A percentile compares a stretch with the other conserved stretches of the same genome.
Evolutionary conservation across 2,113 vertebrate genomes (phyloP).

Genomic region (Ornithorhynchus anatinus): DNA sequence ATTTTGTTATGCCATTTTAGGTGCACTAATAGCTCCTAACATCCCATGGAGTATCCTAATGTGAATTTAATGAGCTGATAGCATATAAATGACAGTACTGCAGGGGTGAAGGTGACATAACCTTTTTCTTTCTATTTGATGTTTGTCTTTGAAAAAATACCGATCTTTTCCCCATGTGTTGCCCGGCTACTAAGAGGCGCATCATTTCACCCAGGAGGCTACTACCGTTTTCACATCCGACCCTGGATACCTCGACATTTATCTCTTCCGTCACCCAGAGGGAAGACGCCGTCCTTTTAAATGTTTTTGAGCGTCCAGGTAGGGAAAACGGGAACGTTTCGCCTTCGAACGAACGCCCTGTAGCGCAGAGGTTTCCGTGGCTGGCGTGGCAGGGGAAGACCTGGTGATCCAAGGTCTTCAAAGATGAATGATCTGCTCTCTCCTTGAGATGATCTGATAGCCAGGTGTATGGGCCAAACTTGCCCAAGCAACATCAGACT

Average conservation of each 20-base stretch:
- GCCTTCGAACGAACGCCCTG: conserved; percentile 13
- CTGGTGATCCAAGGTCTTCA: no score
- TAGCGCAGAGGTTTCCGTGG: neutral
- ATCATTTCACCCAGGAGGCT: conserved; percentile 64
- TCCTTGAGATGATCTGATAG: no score
- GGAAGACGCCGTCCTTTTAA: conserved; percentile 36
- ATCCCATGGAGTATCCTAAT: conserved; percentile 93
- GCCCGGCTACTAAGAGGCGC: conserved; percentile 63
- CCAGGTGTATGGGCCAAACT: no score
- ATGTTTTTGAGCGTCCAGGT: conserved; percentile 36
- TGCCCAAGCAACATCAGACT: no score
- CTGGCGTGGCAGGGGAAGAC: neutral
- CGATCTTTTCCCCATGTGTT: conserved; percentile 68
- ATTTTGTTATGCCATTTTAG: conserved; percentile 92
- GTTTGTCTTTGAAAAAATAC: conserved; percentile 82
- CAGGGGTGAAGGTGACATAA: conserved; percentile 95
- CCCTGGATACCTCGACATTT: no score
- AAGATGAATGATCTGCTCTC: no score
- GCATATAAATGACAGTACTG: conserved; percentile 90
- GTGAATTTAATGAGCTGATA: conserved; percentile 98
- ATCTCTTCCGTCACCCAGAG: conserved; percentile 40
- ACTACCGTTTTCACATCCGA: conserved; percentile 68
- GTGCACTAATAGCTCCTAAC: conserved; percentile 90
- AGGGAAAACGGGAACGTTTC: conserved; percentile 54
- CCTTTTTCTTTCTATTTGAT: conserved; percentile 84